A percentile compares a stretch with the other conserved stretches of the same genome.
Evolutionary conservation across 2,888 invertebrate species (phyloP).

Genomic region (Lucinisca nassula): DNA sequence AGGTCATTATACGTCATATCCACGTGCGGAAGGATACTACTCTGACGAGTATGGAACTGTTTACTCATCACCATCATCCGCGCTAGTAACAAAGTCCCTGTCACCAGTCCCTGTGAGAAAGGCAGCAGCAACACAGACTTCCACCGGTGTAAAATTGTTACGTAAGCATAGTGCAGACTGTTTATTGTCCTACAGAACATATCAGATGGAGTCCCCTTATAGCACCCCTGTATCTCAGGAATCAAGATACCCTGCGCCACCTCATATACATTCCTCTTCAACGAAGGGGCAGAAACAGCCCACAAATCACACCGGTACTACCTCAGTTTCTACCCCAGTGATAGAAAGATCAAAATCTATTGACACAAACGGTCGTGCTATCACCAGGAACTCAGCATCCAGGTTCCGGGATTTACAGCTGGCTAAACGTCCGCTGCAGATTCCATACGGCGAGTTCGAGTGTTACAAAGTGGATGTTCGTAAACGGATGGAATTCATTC

Average conservation of each 20-base stretch:
- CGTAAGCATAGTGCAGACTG: constrained; percentile 83
- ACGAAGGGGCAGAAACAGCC: constrained; percentile 64
- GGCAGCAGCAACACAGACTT: constrained; percentile 80
- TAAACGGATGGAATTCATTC: constrained; percentile 78
- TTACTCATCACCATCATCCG: constrained; percentile 57
- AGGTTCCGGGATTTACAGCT: constrained; percentile 84
- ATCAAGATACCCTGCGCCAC: constrained; percentile 58
- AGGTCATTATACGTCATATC: constrained; percentile 9
- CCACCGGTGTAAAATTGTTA: constrained; percentile 71
- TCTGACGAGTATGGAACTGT: constrained; percentile 71
- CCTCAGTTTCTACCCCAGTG: constrained; percentile 59
- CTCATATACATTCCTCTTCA: constrained; percentile 76
- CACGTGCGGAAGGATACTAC: constrained; percentile 67
- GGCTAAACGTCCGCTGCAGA: constrained; percentile 86
- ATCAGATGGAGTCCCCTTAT: constrained; percentile 79
- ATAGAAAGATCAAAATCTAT: constrained; percentile 70
- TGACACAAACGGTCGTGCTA: constrained; percentile 77
- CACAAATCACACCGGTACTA: constrained; percentile 77
- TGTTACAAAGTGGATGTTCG: constrained; percentile 84
- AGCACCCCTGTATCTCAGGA: constrained; percentile 64
- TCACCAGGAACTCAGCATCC: constrained; percentile 74
- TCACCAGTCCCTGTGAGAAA: constrained; percentile 79
- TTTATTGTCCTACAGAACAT: constrained; percentile 81
- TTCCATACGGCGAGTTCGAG: constrained; percentile 86
- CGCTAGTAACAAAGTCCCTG: constrained; percentile 62